Evolutionary conservation across 1,140 invertebrate species (phyloP).

Genomic region (Diorhabda sublineata): DNA sequence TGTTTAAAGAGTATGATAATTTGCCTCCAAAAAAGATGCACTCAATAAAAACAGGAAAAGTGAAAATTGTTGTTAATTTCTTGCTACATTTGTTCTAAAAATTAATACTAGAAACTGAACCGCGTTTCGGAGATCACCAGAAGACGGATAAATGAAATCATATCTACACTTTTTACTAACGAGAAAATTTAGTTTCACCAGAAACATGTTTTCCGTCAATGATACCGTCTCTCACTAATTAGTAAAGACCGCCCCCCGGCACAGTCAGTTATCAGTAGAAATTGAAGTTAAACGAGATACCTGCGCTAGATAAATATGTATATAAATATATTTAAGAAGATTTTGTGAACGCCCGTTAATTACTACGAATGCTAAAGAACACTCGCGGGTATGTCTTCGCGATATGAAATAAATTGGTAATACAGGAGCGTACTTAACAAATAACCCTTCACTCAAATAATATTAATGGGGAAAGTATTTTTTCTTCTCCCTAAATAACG

Average conservation of each 20-base stretch:
- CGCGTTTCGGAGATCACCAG: too few species aligned
- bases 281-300: constrained; percentile 26
- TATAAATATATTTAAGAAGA: constrained; percentile 17
- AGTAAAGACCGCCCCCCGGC: constrained; percentile 22
- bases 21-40: too few species aligned
- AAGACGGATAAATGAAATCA: neutral
- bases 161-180: constrained; percentile 3
- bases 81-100: too few species aligned
- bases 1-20: too few species aligned
- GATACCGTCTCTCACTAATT: constrained; percentile 30
- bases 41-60: too few species aligned
- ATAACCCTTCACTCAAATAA: neutral
- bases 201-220: constrained; percentile 6
- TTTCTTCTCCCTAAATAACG: neutral
- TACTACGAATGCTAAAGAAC: constrained; percentile 7
- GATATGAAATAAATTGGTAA: constrained; percentile 18
- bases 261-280: constrained; percentile 26
- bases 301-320: constrained; percentile 29
- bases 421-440: neutral
- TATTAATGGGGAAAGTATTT: neutral
- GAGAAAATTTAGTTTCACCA: neutral
- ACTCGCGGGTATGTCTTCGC: constrained; percentile 22
- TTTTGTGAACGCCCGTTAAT: constrained; percentile 11
- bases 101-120: too few species aligned
- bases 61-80: too few species aligned